Evolutionary conservation across 2,888 invertebrate species (phyloP).

Genomic region (Pristionchus exspectatus): DNA sequence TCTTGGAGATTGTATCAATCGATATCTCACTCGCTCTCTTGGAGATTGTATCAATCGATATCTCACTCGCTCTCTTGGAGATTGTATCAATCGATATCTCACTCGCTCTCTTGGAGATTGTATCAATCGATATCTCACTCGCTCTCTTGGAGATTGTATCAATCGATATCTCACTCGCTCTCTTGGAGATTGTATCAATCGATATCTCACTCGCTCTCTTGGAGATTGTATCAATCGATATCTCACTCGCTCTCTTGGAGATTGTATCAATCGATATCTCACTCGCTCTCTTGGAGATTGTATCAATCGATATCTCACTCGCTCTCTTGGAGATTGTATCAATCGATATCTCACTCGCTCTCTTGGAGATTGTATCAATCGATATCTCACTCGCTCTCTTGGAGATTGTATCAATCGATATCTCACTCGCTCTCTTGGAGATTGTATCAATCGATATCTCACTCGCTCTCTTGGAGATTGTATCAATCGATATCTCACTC

Average conservation of each 20-base stretch:
- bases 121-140: not conserved
- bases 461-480: not conserved
- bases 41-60: not conserved
- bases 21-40: not conserved
- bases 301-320: not conserved
- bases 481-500: not conserved
- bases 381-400: not conserved
- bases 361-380: not conserved
- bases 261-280: not conserved
- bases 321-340: not conserved
- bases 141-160: not conserved
- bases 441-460: not conserved
- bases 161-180: too few species aligned
- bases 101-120: not conserved
- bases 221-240: not conserved
- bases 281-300: not conserved
- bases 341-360: too few species aligned
- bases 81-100: not conserved
- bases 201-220: not conserved
- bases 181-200: not conserved
- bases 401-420: not conserved
- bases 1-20: not conserved
- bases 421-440: not conserved
- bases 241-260: not conserved
- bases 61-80: not conserved